These are phyloP conservation scores for Zygogramma bicolorata DNA, from an alignment of 2,888 invertebrate species.

Conservation along the genomic window DNA sequence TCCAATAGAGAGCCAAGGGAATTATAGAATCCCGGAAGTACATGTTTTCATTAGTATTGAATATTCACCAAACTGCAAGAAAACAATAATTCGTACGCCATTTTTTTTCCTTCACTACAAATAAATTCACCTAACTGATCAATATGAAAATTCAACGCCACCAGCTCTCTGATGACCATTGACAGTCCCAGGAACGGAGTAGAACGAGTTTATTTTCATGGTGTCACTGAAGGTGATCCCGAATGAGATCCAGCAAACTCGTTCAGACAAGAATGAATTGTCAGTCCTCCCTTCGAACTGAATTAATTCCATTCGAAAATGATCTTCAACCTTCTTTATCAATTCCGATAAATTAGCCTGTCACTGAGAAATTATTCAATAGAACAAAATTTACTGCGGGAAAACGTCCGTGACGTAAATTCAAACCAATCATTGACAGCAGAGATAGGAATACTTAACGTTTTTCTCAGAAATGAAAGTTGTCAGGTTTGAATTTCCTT, in stretches of 20 bases:
- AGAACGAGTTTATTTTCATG: not conserved
- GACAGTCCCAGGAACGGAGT: no score
- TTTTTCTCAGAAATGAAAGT: not conserved
- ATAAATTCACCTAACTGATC: no score
- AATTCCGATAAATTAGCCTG: not conserved
- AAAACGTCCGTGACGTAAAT: not conserved
- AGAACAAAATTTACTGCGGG: not conserved
- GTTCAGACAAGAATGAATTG: not conserved
- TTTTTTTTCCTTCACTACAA: no score
- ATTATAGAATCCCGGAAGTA: no score
- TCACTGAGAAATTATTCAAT: not conserved
- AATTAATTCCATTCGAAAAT: no score
- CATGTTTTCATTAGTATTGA: no score
- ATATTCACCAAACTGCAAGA: no score
- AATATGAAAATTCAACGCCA: no score
- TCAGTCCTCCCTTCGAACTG: not conserved
- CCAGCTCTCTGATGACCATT: no score
- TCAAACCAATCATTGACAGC: not conserved
- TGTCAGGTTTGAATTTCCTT: not conserved
- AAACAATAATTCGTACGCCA: no score
- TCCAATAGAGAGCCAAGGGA: no score
- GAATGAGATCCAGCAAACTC: not conserved
- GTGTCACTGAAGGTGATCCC: not conserved
- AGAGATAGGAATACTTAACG: not conserved
- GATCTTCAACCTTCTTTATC: not conserved